These are phyloP conservation scores for Amblyteles armatorius DNA, from an alignment of 2,888 invertebrate genomes.

Conservation along the genomic window DNA sequence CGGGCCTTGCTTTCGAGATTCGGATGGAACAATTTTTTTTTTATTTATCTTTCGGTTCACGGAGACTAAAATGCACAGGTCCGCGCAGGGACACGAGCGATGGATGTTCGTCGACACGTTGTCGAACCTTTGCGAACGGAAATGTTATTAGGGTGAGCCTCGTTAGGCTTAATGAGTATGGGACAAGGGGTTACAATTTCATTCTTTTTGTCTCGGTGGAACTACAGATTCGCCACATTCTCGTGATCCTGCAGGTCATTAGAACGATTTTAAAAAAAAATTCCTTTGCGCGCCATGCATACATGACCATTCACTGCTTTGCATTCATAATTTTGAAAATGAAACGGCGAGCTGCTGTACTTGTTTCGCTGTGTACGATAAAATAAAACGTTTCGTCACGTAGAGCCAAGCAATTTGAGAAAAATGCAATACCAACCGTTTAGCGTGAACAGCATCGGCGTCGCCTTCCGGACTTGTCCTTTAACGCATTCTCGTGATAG, in stretches of 20 bases:
- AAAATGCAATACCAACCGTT: constrained; percentile 39
- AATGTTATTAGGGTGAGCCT: constrained; percentile 29
- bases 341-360: constrained; percentile 1
- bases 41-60: neutral
- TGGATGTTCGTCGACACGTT: neutral
- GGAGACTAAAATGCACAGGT: neutral
- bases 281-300: constrained; percentile 11
- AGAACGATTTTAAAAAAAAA: constrained; percentile 20
- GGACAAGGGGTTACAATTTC: constrained; percentile 56
- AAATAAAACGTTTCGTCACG: constrained; percentile 38
- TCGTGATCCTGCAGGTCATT: constrained; percentile 48
- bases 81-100: neutral
- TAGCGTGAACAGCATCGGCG: constrained; percentile 27
- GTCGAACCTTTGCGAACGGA: neutral
- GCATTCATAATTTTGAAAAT: constrained; percentile 13
- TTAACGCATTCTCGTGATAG: neutral
- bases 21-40: neutral
- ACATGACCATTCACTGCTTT: constrained; percentile 15
- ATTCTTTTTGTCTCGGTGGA: constrained; percentile 30
- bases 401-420: constrained; percentile 56
- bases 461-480: constrained; percentile 26
- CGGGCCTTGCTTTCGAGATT: too few species aligned
- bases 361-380: constrained; percentile 39
- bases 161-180: constrained; percentile 65
- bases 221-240: constrained; percentile 38